phyloP scores from a whole-genome alignment of 2,797 vertebrate species.

The Phrynocephalus vlangalii region DNA sequence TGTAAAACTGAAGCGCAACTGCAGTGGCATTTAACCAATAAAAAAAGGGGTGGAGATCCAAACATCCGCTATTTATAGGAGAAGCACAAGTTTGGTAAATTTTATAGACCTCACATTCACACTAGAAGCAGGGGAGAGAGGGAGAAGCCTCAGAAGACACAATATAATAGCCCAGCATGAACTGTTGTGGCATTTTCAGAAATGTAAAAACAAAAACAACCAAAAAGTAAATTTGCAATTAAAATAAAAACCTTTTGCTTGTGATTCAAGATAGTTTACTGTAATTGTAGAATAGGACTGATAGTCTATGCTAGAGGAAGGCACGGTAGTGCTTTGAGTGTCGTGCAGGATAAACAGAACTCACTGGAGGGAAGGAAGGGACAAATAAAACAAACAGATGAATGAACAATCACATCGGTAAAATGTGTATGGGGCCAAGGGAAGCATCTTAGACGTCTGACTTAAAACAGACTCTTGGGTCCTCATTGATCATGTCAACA shows the following conservation, averaged over 20 bases:
- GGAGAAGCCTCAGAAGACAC: neutral
- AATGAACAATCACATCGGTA: no score
- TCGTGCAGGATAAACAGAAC: no score
- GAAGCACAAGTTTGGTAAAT: neutral
- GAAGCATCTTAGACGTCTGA: no score
- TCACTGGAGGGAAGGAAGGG: no score
- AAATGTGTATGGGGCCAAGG: neutral
- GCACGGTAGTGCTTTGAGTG: neutral
- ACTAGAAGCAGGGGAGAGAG: neutral
- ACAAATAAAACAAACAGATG: no score
- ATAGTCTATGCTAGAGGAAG: no score
- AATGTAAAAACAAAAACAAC: neutral
- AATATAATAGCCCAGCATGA: neutral
- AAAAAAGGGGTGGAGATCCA: no score
- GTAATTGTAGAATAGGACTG: neutral
- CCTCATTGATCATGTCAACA: neutral
- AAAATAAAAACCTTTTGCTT: neutral
- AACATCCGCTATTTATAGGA: no score
- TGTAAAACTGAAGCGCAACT: neutral
- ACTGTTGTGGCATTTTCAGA: neutral
- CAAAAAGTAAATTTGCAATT: neutral
- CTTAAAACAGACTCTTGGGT: neutral
- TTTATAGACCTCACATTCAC: neutral
- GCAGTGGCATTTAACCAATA: neutral
- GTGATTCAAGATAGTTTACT: neutral